A percentile compares a stretch with the other conserved stretches of the same genome.
phyloP scores from a whole-genome alignment of 2,113 vertebrate species.

The Tragelaphus buxtoni region DNA sequence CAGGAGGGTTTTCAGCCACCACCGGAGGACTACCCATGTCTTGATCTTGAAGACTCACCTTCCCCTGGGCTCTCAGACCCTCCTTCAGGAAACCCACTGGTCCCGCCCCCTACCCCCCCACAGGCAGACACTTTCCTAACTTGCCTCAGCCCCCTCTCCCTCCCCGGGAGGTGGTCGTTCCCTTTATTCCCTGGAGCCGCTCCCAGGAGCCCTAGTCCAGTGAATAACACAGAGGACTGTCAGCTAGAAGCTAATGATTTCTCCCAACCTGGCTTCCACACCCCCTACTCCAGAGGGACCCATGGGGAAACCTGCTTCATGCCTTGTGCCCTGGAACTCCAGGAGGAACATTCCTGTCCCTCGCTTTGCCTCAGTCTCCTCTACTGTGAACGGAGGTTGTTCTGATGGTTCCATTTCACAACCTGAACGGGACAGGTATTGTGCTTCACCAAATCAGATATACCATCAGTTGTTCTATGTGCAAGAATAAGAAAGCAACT shows the following conservation, averaged over 20 bases:
- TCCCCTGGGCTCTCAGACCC: background rate
- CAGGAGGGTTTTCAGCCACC: background rate
- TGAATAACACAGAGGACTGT: background rate
- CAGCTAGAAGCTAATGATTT: background rate
- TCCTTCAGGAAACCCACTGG: background rate
- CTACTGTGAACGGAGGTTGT: background rate
- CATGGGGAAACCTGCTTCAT: background rate
- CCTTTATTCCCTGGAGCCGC: background rate
- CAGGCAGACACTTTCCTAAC: background rate
- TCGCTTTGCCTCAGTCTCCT: background rate
- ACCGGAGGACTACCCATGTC: background rate
- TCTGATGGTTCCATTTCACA: background rate
- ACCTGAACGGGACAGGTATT: background rate
- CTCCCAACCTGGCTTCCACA: background rate
- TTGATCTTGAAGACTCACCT: background rate
- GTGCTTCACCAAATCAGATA: background rate
- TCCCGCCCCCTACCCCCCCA: accelerated
- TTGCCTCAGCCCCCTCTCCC: background rate
- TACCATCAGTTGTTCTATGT: background rate
- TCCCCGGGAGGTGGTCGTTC: background rate
- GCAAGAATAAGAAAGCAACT: background rate
- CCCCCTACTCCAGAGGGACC: background rate
- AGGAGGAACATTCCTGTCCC: background rate
- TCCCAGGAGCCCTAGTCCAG: background rate
- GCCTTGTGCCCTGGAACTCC: background rate